Evolutionary conservation across 2,797 vertebrate species (phyloP), one percentile per base, ranked within the genome.

Genomic region (Garrulus glandarius): DNA sequence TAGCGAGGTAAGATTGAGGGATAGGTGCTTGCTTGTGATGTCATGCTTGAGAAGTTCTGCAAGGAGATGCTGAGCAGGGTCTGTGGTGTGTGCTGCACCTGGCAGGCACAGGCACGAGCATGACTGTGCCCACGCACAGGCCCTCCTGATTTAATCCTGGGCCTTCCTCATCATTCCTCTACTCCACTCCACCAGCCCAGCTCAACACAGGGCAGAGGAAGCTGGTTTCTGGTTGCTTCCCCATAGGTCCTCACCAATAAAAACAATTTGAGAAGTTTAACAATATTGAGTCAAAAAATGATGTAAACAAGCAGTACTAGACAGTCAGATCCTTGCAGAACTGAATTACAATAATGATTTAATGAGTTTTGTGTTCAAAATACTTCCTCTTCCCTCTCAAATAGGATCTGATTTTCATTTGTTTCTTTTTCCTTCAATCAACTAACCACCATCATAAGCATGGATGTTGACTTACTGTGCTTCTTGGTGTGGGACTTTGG

Each of bases 401-500:
- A 77, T 4, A 34, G 37, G n/a, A 83, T 80, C 69, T 70, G 30
- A 19, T 70, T 83, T 91, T 60, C 67, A 69, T 34, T n/a, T 59
- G 12, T 72, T 91, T 75, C 39, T 79, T 77, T 83, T 76, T 65
- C 39, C 44, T 60, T 74, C 70, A 43, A 21, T 41, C 57, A 93
- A 34, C 32, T 37, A 67, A 46, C n/a, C 43, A 52, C 36, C 10
- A 61, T 39, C n/a, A 52, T 11, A 63, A 82, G 61, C 77, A 37
- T 36, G 53, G 24, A 87, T 64, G 49, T 43, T 30, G 24, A 99
- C 99, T 99, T 97, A 99, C 99, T 99, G 97, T 99, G 99, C 95
- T 99, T 99, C 98, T 99, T 99, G 96, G 98, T 98, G 95, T 98
- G 98, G 46, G 98, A 83, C 94, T 98, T 98, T 75, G 98, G 97